Conservation (phyloP, 2,113 vertebrate genomes). For the Nibea coibor region DNA sequence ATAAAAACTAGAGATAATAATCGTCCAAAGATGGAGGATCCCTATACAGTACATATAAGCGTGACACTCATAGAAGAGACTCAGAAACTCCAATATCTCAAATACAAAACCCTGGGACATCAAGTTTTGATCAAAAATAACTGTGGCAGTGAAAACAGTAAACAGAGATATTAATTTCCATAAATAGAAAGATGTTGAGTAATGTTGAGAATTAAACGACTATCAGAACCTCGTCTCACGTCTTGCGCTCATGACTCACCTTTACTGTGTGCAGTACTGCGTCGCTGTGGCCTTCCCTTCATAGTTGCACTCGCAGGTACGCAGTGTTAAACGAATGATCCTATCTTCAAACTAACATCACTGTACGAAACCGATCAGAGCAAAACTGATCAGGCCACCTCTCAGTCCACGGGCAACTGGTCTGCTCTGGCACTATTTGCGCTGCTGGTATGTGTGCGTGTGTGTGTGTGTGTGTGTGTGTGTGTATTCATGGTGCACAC, state of each 20-base stretch:
- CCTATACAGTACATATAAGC: background rate
- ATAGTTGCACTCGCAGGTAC: conserved; percentile 9
- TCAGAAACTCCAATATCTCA: background rate
- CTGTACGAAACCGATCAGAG: conserved; percentile 35
- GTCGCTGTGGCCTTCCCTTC: conserved; percentile 29
- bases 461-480: conserved; percentile 39
- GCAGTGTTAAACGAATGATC: conserved; percentile 17
- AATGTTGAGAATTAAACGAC: background rate
- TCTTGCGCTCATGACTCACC: conserved; percentile 65
- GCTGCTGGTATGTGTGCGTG: conserved; percentile 58
- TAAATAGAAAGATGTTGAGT: background rate
- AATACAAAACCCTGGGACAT: background rate
- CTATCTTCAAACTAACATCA: conserved; percentile 14
- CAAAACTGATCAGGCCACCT: conserved; percentile 41
- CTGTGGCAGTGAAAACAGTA: background rate
- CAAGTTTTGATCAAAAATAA: background rate
- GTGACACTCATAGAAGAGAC: background rate
- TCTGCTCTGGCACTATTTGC: conserved; percentile 55
- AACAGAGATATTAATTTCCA: background rate
- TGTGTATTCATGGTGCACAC: conserved; percentile 18
- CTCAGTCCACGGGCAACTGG: conserved; percentile 50
- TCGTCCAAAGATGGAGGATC: background rate
- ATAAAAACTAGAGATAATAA: background rate
- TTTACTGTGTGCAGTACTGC: conserved; percentile 23
- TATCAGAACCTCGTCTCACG: background rate